Evolutionary conservation across 2,113 vertebrate genomes (phyloP), one percentile per base, ranked within the genome.

Genomic region (Pelmatolapia mariae): DNA sequence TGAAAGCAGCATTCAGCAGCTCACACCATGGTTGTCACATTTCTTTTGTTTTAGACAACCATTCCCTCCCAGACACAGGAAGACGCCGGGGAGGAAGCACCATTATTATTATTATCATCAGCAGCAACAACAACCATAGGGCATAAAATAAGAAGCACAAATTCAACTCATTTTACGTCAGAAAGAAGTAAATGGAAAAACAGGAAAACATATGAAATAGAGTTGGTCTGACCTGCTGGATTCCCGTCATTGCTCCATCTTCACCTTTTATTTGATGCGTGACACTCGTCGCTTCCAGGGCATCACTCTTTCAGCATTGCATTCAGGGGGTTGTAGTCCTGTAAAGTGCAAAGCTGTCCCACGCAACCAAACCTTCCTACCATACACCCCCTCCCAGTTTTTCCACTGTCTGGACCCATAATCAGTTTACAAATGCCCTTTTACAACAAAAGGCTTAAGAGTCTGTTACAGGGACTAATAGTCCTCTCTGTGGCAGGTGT

Each of bases 201-300:
- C 97, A 97, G 96, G 95, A 97, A 97, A 87, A 97, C 96, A 97
- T 92, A 97, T 97, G 96, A 97, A 97, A 97, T 98, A 98, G 97
- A 99, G 96, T 96, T 98, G 97, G 98, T 99, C 99, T 99, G 99
- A 99, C 99, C 99, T 99, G 98, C 97, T 97, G 97, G 97, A 96
- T 97, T 97, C 97, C 96, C 96, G 97, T 98, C 96, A 97, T 97
- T 96, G 98, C 97, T 97, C 97, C 95, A 97, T 97, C 96, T 96
- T 99, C 98, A 98, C 98, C 92, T 97, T 31, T 97, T 97, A 96
- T 93, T 93, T 96, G 92, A 96, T 95, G 96, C 94, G 96, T 95
- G 97, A 97, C 97, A 96, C 92, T 95, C 89, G 92, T 92, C 88
- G 90, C 86, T 95, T 95, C 96, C 95, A 33, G 86, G 95, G 93